These are phyloP conservation scores for Cyclina sinensis DNA, from an alignment of 1,140 invertebrate species.

Conservation along the genomic window DNA sequence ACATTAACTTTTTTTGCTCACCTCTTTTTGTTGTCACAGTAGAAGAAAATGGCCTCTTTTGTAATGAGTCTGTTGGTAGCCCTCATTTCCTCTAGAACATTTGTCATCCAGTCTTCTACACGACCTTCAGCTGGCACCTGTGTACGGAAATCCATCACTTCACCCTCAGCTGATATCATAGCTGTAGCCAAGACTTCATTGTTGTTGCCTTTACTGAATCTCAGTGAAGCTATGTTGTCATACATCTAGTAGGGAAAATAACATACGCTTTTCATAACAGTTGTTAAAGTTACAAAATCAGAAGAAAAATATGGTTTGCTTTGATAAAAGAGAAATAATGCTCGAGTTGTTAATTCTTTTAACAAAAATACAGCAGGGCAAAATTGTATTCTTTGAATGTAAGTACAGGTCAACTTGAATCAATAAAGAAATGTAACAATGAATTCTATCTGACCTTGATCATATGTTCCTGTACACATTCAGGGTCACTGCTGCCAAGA, in stretches of 20 bases:
- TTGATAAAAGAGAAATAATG: no score
- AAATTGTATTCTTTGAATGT: no score
- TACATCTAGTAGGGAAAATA: constrained; percentile 90
- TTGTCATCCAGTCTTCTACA: constrained; percentile 97
- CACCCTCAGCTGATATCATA: constrained; percentile 94
- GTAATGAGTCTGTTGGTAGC: constrained; percentile 93
- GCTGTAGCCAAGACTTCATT: constrained; percentile 90
- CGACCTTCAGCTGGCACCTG: constrained; percentile 89
- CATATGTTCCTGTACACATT: constrained; percentile 95
- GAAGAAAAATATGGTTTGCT: no score
- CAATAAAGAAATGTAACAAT: constrained; percentile 14
- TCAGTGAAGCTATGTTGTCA: constrained; percentile 94
- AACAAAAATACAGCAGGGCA: no score
- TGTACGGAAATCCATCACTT: constrained; percentile 94
- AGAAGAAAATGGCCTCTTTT: constrained; percentile 95
- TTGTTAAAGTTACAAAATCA: no score
- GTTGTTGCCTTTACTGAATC: constrained; percentile 89
- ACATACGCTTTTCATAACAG: no score
- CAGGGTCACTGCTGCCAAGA: constrained; percentile 93
- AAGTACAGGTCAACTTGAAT: no score
- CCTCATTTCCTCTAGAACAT: constrained; percentile 94
- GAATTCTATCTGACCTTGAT: constrained; percentile 90
- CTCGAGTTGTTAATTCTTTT: no score
- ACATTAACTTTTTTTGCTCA: constrained; percentile 73
- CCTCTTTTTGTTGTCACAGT: constrained; percentile 91